Evolutionary conservation across 2,797 vertebrate genomes (phyloP).

Genomic region (Micropoecilia bifurca): DNA sequence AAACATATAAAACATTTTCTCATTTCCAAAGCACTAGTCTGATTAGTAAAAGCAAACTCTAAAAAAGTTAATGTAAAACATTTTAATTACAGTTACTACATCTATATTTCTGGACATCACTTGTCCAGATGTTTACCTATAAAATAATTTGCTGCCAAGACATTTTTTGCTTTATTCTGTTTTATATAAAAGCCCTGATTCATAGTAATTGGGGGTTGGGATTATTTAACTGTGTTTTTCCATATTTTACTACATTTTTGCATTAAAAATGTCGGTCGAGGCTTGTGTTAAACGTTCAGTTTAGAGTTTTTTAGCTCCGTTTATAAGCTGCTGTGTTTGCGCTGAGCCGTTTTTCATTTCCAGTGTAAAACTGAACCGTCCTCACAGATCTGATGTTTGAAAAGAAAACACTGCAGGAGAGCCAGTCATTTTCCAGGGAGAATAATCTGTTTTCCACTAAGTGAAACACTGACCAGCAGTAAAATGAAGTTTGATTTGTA

Average conservation of each 20-base stretch:
- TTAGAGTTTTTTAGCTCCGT: background rate
- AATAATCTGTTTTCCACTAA: constrained; percentile 31
- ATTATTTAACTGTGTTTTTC: background rate
- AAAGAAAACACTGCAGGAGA: constrained; percentile 38
- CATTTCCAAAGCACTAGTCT: background rate
- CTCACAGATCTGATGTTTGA: constrained; percentile 3
- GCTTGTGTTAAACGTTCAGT: background rate
- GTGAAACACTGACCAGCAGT: constrained; percentile 4
- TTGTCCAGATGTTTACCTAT: background rate
- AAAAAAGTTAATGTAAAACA: background rate
- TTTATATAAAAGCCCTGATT: too few species aligned
- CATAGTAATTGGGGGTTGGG: too few species aligned
- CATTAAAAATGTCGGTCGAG: background rate
- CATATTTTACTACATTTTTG: background rate
- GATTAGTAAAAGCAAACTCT: background rate
- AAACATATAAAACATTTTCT: background rate
- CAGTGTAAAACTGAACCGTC: constrained; percentile 21
- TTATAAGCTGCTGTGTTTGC: background rate
- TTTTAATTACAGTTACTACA: background rate
- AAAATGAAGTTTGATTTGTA: constrained; percentile 21
- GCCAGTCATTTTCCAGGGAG: constrained; percentile 41
- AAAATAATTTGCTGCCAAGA: too few species aligned
- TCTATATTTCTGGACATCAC: background rate
- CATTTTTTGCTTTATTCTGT: too few species aligned
- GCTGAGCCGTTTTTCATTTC: too few species aligned